A percentile compares a stretch with the other conserved stretches of the same genome.
phyloP scores from a whole-genome alignment of 2,888 invertebrate genomes.

The Polia nebulosa region DNA sequence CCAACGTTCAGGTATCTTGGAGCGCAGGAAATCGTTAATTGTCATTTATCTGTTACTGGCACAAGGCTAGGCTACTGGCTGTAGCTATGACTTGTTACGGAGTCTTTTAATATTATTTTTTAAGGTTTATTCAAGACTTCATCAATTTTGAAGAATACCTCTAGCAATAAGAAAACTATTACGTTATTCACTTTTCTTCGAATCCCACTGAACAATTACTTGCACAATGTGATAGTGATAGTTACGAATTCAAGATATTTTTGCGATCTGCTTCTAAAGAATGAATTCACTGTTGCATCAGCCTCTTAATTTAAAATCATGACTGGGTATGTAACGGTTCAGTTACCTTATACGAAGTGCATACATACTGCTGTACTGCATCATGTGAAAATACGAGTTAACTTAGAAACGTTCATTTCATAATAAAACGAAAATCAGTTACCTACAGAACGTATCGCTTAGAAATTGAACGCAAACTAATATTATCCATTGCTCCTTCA shows the following conservation, averaged over 20 bases:
- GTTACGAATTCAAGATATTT: conserved; percentile 2
- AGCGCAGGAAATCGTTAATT: conserved; percentile 68
- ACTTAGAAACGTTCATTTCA: conserved; percentile 35
- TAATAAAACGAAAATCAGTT: conserved; percentile 35
- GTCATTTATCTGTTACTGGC: conserved; percentile 63
- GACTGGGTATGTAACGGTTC: conserved; percentile 20
- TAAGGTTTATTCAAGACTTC: background rate
- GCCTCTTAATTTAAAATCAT: conserved; percentile 37
- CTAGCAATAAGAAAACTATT: no score
- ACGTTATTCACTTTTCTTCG: background rate
- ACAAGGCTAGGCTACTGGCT: conserved; percentile 64
- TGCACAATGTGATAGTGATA: background rate
- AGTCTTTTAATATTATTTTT: conserved; percentile 13
- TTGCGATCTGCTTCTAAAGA: background rate
- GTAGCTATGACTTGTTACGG: conserved; percentile 18
- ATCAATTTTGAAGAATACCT: no score
- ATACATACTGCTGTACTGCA: conserved; percentile 17
- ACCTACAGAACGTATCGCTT: conserved; percentile 19
- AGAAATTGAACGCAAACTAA: conserved; percentile 2
- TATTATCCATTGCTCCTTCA: conserved; percentile 32
- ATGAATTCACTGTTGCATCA: conserved; percentile 19
- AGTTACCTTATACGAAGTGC: conserved; percentile 19
- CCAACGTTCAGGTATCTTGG: conserved; percentile 57
- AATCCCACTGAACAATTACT: conserved; percentile 11
- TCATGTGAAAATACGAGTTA: conserved; percentile 38